Evolutionary conservation across 1,140 invertebrate species (phyloP).

Genomic region (Argopecten irradians): DNA sequence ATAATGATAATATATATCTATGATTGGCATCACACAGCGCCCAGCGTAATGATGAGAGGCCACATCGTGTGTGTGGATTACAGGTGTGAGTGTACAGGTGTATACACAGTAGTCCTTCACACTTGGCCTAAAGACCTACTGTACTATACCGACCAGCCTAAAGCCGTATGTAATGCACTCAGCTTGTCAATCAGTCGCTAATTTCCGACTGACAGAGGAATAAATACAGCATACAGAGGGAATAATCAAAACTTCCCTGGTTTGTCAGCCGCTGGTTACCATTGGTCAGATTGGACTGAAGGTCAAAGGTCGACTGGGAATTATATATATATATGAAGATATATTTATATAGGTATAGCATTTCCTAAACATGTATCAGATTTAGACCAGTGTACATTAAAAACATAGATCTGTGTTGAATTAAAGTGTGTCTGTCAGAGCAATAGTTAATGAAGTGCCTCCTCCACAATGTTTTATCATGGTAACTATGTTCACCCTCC

Average conservation of each 20-base stretch:
- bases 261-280: not conserved
- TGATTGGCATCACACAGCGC: too few species aligned
- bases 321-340: too few species aligned
- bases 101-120: not conserved
- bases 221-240: not conserved
- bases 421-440: not conserved
- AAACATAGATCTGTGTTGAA: slow-evolving; percentile 12
- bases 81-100: slow-evolving; percentile 1
- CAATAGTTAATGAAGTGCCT: not conserved
- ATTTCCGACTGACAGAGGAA: not conserved
- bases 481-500: not conserved
- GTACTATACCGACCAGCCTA: not conserved
- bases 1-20: not conserved
- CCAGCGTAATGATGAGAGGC: not conserved
- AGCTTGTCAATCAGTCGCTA: slow-evolving; percentile 2
- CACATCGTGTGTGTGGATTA: not conserved
- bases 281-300: slow-evolving; percentile 10
- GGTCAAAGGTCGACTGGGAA: not conserved
- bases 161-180: not conserved
- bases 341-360: not conserved
- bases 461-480: not conserved
- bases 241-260: slow-evolving; percentile 1
- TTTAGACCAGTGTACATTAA: slow-evolving; percentile 7
- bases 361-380: not conserved
- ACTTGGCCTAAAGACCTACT: slow-evolving; percentile 15